Conservation (phyloP, 2,113 vertebrate genomes). For the Chaetura pelagica region DNA sequence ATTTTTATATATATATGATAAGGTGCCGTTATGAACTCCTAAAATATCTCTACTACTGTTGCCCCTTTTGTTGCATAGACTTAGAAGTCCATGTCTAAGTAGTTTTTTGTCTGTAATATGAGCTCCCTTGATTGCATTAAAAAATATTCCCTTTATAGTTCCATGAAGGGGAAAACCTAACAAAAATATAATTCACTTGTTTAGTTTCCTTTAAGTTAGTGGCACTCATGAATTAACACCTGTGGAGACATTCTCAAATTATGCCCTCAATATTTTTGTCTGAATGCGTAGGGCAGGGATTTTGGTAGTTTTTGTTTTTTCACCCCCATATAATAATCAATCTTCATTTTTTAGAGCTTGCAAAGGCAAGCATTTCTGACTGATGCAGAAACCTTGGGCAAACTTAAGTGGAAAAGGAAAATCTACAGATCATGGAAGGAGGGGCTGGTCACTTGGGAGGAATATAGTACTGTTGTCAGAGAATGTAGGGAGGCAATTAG, state of each 20-base stretch:
- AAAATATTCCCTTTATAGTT: background rate
- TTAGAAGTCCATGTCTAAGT: background rate
- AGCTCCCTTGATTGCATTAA: background rate
- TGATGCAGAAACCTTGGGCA: background rate
- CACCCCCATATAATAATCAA: background rate
- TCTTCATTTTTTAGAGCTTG: background rate
- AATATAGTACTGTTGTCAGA: too few relatives aligned
- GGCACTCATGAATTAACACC: background rate
- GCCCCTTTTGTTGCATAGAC: background rate
- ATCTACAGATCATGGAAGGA: too few relatives aligned
- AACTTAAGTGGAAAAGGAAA: too few relatives aligned
- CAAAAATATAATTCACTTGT: background rate
- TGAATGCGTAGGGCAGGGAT: background rate
- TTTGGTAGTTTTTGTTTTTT: background rate
- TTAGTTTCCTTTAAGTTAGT: background rate
- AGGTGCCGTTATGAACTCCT: background rate
- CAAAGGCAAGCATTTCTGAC: background rate
- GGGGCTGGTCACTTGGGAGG: too few relatives aligned
- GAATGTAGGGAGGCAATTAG: too few relatives aligned
- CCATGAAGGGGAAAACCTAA: background rate
- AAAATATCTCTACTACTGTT: background rate
- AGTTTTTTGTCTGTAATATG: background rate
- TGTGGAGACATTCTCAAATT: background rate
- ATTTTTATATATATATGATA: background rate
- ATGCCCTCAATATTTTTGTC: background rate